Percentiles rank a stretch among this genome's conserved stretches.
Conservation (phyloP, 2,113 vertebrate genomes). For the Albula glossodonta region DNA sequence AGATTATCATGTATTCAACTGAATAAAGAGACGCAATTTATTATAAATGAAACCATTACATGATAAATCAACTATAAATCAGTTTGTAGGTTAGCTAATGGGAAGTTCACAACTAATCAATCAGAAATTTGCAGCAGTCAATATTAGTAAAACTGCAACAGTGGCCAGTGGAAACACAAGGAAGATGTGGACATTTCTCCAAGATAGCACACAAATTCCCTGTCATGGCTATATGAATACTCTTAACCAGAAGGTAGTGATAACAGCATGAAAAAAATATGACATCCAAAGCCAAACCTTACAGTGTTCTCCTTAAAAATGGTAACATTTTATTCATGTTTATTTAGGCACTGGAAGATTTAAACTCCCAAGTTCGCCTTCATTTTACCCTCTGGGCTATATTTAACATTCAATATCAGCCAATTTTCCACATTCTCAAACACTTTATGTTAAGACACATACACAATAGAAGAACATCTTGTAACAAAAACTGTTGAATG, state of each 20-base stretch:
- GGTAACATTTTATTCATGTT: background rate
- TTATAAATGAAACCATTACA: background rate
- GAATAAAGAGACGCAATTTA: background rate
- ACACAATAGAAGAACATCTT: background rate
- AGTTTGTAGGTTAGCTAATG: background rate
- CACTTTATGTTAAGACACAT: background rate
- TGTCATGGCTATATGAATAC: background rate
- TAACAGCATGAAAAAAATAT: background rate
- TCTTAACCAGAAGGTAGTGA: background rate
- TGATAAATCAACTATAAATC: background rate
- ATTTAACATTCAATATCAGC: background rate
- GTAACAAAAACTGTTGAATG: too few species aligned
- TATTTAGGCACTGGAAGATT: background rate
- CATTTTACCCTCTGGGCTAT: background rate
- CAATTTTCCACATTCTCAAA: background rate
- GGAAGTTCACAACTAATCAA: background rate
- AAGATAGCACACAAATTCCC: background rate
- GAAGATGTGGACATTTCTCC: background rate
- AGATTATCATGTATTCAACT: too few species aligned
- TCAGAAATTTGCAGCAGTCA: background rate
- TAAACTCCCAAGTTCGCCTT: background rate
- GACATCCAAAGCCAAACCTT: background rate
- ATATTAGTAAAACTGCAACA: background rate
- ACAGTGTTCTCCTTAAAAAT: background rate
- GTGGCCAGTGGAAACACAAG: background rate